Percentiles rank a stretch among this genome's conserved stretches.
phyloP scores from a whole-genome alignment of 1,140 invertebrate species.

The Penaeus vannamei region DNA sequence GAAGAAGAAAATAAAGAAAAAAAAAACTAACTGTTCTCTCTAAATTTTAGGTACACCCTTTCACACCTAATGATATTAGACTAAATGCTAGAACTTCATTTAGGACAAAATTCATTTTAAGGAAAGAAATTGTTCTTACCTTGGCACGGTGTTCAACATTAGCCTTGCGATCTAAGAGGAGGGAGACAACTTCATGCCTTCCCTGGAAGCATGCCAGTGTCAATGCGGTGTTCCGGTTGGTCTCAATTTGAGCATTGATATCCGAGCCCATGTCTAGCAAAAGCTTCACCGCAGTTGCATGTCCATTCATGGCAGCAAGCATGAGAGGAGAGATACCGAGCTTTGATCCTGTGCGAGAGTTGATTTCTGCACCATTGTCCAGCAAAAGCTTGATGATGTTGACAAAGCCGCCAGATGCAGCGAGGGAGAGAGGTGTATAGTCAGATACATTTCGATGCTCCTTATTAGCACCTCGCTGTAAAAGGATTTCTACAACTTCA shows the following conservation, averaged over 20 bases:
- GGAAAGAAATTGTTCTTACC: conserved; percentile 72
- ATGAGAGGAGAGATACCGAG: conserved; percentile 98
- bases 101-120: neutral
- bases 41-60: too few species aligned
- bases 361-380: conserved; percentile 95
- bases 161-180: conserved; percentile 95
- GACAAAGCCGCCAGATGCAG: conserved; percentile 98
- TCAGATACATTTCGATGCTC: conserved; percentile 99
- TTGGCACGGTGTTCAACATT: conserved; percentile 99
- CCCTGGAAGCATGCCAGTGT: conserved; percentile 99
- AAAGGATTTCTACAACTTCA: conserved; percentile 95
- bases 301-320: conserved; percentile 99
- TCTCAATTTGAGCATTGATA: conserved; percentile 99
- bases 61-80: too few species aligned
- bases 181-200: conserved; percentile 96
- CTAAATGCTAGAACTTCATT: neutral
- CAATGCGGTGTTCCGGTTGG: conserved; percentile 98
- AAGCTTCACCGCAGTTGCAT: conserved; percentile 85
- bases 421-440: conserved; percentile 97
- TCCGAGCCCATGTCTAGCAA: conserved; percentile 98
- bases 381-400: conserved; percentile 96
- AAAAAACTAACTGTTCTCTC: neutral
- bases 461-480: conserved; percentile 92
- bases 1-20: conserved; percentile 14
- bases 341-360: conserved; percentile 97